These are phyloP conservation scores for Arrhopalites spinosus DNA, from an alignment of 2,888 invertebrate genomes.

Conservation along the genomic window DNA sequence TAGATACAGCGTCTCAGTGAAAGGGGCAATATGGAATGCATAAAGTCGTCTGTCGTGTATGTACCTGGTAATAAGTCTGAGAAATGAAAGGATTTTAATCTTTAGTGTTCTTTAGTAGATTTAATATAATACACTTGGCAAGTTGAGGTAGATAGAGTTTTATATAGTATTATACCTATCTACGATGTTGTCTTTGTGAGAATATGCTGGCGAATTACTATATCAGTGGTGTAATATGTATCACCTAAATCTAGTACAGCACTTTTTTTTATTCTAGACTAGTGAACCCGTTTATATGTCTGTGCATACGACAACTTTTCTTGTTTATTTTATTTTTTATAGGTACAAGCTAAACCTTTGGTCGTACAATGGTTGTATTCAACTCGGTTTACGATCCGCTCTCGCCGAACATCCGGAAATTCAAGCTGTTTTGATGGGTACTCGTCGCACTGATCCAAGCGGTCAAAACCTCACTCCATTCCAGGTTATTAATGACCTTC, in stretches of 20 bases:
- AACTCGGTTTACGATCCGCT: constrained; percentile 70
- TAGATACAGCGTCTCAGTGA: no score
- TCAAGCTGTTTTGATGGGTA: constrained; percentile 90
- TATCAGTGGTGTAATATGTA: background rate
- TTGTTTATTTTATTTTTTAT: constrained; percentile 43
- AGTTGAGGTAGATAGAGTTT: no score
- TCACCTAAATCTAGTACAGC: background rate
- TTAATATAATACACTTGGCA: no score
- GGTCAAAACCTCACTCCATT: constrained; percentile 70
- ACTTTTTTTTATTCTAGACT: background rate
- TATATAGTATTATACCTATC: no score
- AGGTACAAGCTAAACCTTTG: constrained; percentile 75
- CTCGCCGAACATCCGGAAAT: constrained; percentile 66
- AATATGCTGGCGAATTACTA: background rate
- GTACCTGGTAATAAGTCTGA: no score
- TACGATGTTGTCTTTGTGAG: background rate
- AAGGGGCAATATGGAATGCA: no score
- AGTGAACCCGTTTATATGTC: background rate
- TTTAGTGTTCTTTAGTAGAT: no score
- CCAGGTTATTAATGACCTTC: constrained; percentile 64
- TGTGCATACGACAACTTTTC: background rate
- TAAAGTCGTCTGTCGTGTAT: no score
- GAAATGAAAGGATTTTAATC: no score
- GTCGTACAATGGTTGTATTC: constrained; percentile 70
- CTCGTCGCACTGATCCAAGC: constrained; percentile 83